phyloP scores from a whole-genome alignment of 2,797 vertebrate genomes.

The Spinus olivaceus region DNA sequence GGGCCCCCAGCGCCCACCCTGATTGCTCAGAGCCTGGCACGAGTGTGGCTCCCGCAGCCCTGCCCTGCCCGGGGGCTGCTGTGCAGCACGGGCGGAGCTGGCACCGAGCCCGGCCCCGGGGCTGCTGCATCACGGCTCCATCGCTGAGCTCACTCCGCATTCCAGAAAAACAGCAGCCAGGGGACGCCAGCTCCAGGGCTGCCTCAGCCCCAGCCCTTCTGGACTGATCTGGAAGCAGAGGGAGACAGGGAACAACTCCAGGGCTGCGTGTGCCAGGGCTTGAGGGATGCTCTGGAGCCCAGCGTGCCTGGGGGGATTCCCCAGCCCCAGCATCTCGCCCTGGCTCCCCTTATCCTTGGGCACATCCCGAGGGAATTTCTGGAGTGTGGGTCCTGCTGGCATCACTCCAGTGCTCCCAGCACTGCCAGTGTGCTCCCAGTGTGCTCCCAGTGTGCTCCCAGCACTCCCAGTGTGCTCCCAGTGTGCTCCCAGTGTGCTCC shows the following conservation, averaged over 20 bases:
- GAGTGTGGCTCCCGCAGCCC: background rate
- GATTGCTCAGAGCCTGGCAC: accelerated
- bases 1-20: background rate
- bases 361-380: background rate
- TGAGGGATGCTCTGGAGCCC: background rate
- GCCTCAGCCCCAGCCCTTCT: background rate
- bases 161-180: background rate
- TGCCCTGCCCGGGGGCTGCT: background rate
- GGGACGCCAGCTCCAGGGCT: background rate
- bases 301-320: background rate
- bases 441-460: too few species aligned
- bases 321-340: background rate
- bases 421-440: too few species aligned
- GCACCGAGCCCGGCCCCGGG: background rate
- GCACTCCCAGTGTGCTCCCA: too few species aligned
- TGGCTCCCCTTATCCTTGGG: too few species aligned
- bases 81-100: background rate
- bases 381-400: background rate
- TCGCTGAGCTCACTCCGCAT: background rate
- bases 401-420: background rate
- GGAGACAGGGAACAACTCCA: background rate
- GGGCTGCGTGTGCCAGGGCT: accelerated
- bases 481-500: too few species aligned
- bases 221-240: background rate
- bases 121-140: background rate